A percentile compares a stretch with the other conserved stretches of the same genome.
phyloP scores from a whole-genome alignment of 2,113 vertebrate genomes.

The Tragelaphus imberbis region DNA sequence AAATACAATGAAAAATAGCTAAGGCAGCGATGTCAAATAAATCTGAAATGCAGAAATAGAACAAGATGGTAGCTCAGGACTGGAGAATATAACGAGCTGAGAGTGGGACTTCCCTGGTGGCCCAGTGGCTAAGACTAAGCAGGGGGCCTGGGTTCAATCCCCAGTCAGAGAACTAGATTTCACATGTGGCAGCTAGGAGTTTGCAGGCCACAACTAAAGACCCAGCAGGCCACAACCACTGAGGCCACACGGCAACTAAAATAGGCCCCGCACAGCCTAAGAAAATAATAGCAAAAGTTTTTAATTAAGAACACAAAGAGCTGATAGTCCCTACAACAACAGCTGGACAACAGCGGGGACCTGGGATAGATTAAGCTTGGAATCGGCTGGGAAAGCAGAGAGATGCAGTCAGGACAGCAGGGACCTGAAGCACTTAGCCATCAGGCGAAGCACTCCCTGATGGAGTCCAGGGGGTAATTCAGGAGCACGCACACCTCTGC shows the following conservation, averaged over 20 bases:
- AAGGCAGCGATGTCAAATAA: neutral
- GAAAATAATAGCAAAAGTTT: neutral
- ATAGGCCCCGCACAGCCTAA: neutral
- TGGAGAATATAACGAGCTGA: accelerated
- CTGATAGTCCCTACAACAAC: accelerated
- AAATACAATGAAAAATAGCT: neutral
- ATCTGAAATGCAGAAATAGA: neutral
- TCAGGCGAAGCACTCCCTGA: neutral
- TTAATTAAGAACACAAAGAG: accelerated
- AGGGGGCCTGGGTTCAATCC: neutral
- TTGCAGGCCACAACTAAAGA: neutral
- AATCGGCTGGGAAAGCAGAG: neutral
- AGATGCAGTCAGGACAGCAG: neutral
- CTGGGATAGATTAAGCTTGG: accelerated
- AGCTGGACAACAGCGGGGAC: accelerated
- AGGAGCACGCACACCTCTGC: accelerated
- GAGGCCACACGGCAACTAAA: accelerated
- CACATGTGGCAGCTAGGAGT: neutral
- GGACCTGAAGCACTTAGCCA: neutral
- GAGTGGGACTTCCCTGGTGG: neutral
- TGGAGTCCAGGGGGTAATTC: neutral
- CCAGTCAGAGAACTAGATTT: neutral
- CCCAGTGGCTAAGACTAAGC: neutral
- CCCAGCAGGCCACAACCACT: accelerated
- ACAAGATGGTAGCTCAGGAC: neutral